phyloP scores from a whole-genome alignment of 2,888 invertebrate species.

The Biston stratarius region DNA sequence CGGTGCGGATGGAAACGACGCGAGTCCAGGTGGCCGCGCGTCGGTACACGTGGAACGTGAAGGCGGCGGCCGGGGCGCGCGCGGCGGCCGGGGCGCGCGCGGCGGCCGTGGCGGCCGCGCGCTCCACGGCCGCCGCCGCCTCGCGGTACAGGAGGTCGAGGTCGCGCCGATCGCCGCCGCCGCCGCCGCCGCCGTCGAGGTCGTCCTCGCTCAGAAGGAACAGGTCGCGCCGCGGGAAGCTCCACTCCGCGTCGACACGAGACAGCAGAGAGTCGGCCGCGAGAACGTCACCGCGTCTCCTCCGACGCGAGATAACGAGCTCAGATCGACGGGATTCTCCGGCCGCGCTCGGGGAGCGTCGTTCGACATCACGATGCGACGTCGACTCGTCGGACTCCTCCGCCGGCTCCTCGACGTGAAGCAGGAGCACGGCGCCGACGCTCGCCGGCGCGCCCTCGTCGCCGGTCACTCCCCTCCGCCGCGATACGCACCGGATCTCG shows the following conservation, averaged over 20 bases:
- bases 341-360: too few species aligned
- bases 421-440: constrained; percentile 44
- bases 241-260: constrained; percentile 16
- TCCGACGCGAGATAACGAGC: not conserved
- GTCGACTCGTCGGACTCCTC: not conserved
- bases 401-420: constrained; percentile 50
- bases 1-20: constrained; percentile 51
- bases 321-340: too few species aligned
- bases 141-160: constrained; percentile 30
- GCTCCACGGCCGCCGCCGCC: constrained; percentile 33
- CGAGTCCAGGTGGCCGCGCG: constrained; percentile 51
- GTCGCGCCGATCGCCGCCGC: constrained; percentile 19
- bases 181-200: constrained; percentile 18
- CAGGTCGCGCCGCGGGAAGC: constrained; percentile 36
- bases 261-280: constrained; percentile 17
- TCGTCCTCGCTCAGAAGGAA: constrained; percentile 48
- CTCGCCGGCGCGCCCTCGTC: constrained; percentile 31
- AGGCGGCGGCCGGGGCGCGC: constrained; percentile 44
- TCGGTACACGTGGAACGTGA: constrained; percentile 56
- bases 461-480: constrained; percentile 31
- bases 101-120: not conserved
- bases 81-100: too few species aligned
- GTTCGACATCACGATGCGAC: too few species aligned
- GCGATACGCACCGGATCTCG: constrained; percentile 56
- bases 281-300: not conserved